Conservation (phyloP, 2,113 vertebrate species). For the Progne subis region DNA sequence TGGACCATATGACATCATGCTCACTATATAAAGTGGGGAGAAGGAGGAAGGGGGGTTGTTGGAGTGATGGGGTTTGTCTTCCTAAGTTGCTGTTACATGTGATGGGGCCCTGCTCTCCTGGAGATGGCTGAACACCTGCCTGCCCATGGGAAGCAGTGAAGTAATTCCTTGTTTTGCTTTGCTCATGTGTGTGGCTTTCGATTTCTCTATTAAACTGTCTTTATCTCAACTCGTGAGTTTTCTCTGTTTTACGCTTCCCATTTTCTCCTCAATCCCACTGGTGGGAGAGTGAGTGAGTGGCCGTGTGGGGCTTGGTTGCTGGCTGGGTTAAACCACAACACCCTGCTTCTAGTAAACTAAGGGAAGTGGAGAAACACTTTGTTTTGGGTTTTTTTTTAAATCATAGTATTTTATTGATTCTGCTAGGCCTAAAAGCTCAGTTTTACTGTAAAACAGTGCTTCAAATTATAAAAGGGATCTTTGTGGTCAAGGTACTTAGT, state of each 20-base stretch:
- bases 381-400: neutral
- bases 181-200: neutral
- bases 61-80: neutral
- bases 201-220: neutral
- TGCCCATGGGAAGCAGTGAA: neutral
- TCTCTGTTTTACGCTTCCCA: neutral
- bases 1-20: neutral
- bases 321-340: neutral
- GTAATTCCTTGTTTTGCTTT: neutral
- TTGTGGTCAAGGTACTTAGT: neutral
- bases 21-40: neutral
- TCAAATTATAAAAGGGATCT: neutral
- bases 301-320: neutral
- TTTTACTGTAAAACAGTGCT: neutral
- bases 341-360: neutral
- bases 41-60: neutral
- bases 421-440: neutral
- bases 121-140: neutral
- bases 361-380: neutral
- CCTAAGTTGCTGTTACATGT: rapidly evolving
- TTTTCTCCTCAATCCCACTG: rapidly evolving
- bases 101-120: neutral
- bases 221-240: neutral
- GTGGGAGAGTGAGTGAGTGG: neutral
- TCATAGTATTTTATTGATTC: neutral